Percentiles rank a stretch among this genome's conserved stretches.
phyloP scores from a whole-genome alignment of 1,140 invertebrate genomes.

The Leguminivora glycinivorella region DNA sequence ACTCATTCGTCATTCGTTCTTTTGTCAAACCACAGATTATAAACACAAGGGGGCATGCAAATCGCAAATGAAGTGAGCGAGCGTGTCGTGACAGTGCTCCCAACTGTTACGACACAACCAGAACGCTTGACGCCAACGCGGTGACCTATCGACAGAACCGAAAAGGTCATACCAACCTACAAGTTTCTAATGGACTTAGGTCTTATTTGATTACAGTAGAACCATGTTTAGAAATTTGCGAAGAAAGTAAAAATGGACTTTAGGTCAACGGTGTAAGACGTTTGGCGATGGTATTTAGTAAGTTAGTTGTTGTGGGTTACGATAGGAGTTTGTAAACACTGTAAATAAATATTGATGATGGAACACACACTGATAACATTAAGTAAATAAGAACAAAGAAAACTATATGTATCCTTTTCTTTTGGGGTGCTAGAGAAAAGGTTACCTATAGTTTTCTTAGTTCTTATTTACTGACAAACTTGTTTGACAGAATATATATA shows the following conservation, averaged over 20 bases:
- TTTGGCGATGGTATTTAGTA: not conserved
- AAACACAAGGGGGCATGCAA: not conserved
- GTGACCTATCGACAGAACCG: not conserved
- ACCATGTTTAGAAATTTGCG: not conserved
- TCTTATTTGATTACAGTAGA: not conserved
- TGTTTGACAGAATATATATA: too few species aligned
- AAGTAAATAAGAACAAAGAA: too few species aligned
- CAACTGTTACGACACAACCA: conserved; percentile 9
- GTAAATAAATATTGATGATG: conserved; percentile 11
- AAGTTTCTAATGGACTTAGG: not conserved
- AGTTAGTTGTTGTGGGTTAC: not conserved
- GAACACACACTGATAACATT: not conserved
- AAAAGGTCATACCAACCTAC: conserved; percentile 1
- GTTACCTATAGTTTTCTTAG: too few species aligned
- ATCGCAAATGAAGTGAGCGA: not conserved
- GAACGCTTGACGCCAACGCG: conserved; percentile 11
- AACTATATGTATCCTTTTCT: too few species aligned
- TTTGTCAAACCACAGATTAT: conserved; percentile 15
- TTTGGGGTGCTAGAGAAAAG: too few species aligned
- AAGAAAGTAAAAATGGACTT: not conserved
- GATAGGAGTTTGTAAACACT: not conserved
- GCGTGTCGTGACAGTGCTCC: conserved; percentile 4
- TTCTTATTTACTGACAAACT: too few species aligned
- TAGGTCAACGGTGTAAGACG: not conserved
- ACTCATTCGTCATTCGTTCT: not conserved